A percentile compares a stretch with the other conserved stretches of the same genome.
phyloP scores from a whole-genome alignment of 1,140 invertebrate species.

The Maconellicoccus hirsutus region DNA sequence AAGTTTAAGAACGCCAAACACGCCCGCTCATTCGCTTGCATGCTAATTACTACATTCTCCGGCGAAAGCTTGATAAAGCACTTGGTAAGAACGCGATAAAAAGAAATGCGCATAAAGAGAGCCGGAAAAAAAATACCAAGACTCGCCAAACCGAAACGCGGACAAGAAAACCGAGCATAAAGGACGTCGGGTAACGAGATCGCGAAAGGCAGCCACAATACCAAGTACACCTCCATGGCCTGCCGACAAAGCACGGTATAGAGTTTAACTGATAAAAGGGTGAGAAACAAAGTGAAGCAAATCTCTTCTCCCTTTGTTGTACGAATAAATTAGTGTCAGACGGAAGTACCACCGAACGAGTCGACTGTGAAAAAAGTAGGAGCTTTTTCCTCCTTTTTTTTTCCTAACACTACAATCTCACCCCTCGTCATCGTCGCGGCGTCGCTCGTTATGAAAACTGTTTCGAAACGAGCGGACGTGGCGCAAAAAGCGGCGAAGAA shows the following conservation, averaged over 20 bases:
- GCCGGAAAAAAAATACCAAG: not conserved
- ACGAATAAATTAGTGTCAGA: constrained; percentile 9
- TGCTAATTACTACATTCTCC: not conserved
- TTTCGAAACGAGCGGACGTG: not conserved
- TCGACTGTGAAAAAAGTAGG: constrained; percentile 3
- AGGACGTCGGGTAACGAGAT: not conserved
- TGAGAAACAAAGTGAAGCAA: constrained; percentile 3
- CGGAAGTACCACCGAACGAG: not conserved
- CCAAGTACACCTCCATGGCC: not conserved
- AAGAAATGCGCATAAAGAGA: too few relatives aligned
- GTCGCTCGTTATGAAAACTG: not conserved
- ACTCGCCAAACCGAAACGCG: not conserved
- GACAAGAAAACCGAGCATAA: not conserved
- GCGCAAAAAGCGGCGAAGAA: not conserved
- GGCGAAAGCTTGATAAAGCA: not conserved
- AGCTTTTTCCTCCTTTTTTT: not conserved
- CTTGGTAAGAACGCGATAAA: too few relatives aligned
- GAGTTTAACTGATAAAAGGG: constrained; percentile 4
- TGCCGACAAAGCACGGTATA: not conserved
- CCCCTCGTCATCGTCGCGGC: not conserved
- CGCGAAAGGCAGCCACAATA: not conserved
- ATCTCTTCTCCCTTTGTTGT: constrained; percentile 7
- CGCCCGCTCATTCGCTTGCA: not conserved
- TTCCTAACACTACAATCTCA: not conserved
- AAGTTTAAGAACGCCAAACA: too few relatives aligned